A percentile compares a stretch with the other conserved stretches of the same genome.
Conservation (phyloP, 2,113 vertebrate species). For the Epinephelus lanceolatus region DNA sequence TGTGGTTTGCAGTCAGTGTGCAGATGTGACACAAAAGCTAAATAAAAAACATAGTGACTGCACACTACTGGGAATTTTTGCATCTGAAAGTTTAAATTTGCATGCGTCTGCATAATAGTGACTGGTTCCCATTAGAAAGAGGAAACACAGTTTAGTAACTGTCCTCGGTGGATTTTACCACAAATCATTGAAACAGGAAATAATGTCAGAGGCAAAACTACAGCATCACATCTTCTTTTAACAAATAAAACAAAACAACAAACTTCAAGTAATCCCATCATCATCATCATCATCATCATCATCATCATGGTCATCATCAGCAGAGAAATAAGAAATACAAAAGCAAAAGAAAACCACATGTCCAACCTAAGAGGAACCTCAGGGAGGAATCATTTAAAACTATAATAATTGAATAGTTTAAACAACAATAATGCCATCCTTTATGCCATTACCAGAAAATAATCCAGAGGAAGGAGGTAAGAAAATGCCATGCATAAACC, state of each 20-base stretch:
- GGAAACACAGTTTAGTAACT: background rate
- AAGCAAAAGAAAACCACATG: slow-evolving; percentile 55
- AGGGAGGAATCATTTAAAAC: slow-evolving; percentile 68
- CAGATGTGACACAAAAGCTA: background rate
- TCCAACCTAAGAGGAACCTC: slow-evolving; percentile 60
- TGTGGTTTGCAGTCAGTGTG: too few species aligned
- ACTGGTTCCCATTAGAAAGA: background rate
- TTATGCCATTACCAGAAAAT: slow-evolving; percentile 59
- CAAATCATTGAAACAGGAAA: slow-evolving; percentile 26
- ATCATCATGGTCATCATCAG: slow-evolving; percentile 42
- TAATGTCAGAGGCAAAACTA: slow-evolving; percentile 45
- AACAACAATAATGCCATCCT: slow-evolving; percentile 77
- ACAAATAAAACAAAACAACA: slow-evolving; percentile 68
- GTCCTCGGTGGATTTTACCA: background rate
- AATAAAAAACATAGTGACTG: background rate
- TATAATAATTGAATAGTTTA: slow-evolving; percentile 65
- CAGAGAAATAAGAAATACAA: slow-evolving; percentile 63
- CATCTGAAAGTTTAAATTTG: background rate
- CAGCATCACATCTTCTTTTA: slow-evolving; percentile 63
- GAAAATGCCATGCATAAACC: slow-evolving; percentile 81
- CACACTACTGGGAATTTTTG: background rate
- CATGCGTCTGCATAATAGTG: background rate
- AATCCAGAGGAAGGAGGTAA: slow-evolving; percentile 68
- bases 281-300: slow-evolving; percentile 44
- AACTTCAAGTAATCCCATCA: slow-evolving; percentile 81